These are phyloP conservation scores for Nasonia giraulti DNA, from an alignment of 1,140 invertebrate genomes.

Conservation along the genomic window DNA sequence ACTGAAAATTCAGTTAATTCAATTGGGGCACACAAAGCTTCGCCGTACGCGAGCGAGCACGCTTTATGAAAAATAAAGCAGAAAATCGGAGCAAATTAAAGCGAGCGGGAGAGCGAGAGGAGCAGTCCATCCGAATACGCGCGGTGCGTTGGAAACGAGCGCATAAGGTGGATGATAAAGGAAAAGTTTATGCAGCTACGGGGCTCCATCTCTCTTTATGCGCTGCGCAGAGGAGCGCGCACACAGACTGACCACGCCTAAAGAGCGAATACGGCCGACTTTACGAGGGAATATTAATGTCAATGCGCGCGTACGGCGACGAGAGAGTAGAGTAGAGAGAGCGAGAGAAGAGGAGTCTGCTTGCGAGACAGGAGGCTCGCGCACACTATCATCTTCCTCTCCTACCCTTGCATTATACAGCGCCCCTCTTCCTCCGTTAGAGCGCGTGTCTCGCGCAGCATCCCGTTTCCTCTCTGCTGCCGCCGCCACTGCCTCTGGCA, in stretches of 20 bases:
- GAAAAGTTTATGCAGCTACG: constrained; percentile 29
- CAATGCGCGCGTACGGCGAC: constrained; percentile 51
- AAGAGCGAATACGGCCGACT: constrained; percentile 53
- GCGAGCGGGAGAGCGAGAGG: neutral
- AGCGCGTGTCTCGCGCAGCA: constrained; percentile 20
- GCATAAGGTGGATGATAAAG: constrained; percentile 47
- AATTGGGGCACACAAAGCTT: no score
- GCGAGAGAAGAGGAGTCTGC: neutral
- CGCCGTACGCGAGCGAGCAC: neutral
- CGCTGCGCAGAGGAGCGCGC: neutral
- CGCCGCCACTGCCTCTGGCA: neutral
- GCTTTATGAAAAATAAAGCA: neutral
- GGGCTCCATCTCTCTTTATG: neutral
- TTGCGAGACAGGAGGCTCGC: neutral
- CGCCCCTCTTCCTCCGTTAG: neutral
- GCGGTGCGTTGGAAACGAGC: constrained; percentile 25
- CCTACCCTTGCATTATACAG: neutral
- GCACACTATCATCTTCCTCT: constrained; percentile 5
- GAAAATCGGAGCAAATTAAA: constrained; percentile 4
- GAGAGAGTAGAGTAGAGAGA: constrained; percentile 51
- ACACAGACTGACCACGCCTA: constrained; percentile 57
- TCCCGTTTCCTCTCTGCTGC: constrained; percentile 49
- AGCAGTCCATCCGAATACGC: neutral
- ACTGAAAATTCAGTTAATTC: constrained; percentile 1
- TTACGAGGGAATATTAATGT: constrained; percentile 64